These are phyloP conservation scores for Pinna nobilis DNA, from an alignment of 1,140 invertebrate genomes.

Conservation along the genomic window DNA sequence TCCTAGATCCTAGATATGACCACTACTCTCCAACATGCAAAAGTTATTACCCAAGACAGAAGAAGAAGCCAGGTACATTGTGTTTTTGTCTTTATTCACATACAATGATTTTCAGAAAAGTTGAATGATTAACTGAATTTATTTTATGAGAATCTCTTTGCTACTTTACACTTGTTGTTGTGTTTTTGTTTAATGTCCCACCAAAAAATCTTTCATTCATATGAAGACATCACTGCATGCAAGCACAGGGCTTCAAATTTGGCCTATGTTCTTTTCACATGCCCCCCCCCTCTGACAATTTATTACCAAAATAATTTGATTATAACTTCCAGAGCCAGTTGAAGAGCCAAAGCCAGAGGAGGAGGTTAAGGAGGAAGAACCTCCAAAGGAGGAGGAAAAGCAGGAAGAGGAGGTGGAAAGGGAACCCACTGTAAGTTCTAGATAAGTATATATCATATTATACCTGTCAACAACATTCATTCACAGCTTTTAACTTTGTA, in stretches of 20 bases:
- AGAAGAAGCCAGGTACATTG: constrained; percentile 63
- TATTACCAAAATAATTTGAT: background rate
- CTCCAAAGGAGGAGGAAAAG: constrained; percentile 48
- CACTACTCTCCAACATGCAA: constrained; percentile 70
- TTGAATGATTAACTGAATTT: too few species aligned
- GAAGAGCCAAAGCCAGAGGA: constrained; percentile 43
- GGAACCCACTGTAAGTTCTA: constrained; percentile 41
- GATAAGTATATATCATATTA: too few species aligned
- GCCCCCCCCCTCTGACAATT: background rate
- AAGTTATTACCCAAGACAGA: constrained; percentile 60
- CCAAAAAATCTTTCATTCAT: too few species aligned
- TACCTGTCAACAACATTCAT: too few species aligned
- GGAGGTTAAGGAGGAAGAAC: constrained; percentile 48
- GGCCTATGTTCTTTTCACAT: background rate
- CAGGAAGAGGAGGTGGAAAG: constrained; percentile 50
- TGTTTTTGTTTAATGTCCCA: background rate
- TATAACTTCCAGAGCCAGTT: background rate
- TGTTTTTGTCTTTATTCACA: too few species aligned
- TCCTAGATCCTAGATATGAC: constrained; percentile 71
- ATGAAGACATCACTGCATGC: too few species aligned
- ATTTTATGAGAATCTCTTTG: too few species aligned
- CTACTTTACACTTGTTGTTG: background rate
- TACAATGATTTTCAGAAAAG: too few species aligned
- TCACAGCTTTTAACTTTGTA: too few species aligned
- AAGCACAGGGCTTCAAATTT: too few species aligned